Base-by-base conservation (phyloP, 2,888 invertebrate genomes). In the Mesorhabditis spiculigera region DNA sequence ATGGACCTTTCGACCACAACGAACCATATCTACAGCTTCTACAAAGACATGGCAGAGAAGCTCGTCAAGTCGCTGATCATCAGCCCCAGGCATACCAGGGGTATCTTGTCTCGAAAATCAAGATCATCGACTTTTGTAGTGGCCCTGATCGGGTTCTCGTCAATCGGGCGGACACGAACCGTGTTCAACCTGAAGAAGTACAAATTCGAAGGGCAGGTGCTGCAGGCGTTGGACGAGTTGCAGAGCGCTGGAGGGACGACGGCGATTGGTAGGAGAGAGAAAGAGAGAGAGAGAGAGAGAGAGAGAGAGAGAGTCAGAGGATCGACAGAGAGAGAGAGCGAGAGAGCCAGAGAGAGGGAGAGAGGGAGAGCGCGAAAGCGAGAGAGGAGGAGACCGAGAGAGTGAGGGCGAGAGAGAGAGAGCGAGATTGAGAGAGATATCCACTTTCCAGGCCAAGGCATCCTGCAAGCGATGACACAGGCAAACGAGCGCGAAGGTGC, bases 1-100 rank as follows among this genome's bases (percentile, higher is more conserved):
- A 70, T 84, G 45, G 84, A 84, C 71, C 82, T 85, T 71, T 84
- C 84, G 28, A 83, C 84, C 4, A 84, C 84, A 6, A 84, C 84
- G 4, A 71, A 74, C 72, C 81, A 81, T 13, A 81, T 84, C 62
- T 84, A 84, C 73, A 71, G 76, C 43, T 75, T 78, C 3, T 84
- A 84, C 74, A 80, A 78, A 62, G 70, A 73, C 42, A 70, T 85
- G 72, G 82, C 82, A 10, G 76, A 78, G 64, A 70, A 75, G 50
- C 73, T 84, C 28, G 76, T 84, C 43, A 72, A 72, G 5, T 71
- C 75, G 45, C 72, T 84, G 28, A 82, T 80, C 68, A 74, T 84
- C 43, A 76, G 81, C 28, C 83, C 82, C 28, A 16, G 63, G 3
- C 16, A 28, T 28, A 13, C 41, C 8, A 16, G n/a, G 3, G 63